Conservation (phyloP, 2,797 vertebrate species). For the Pagetopsis macropterus region DNA sequence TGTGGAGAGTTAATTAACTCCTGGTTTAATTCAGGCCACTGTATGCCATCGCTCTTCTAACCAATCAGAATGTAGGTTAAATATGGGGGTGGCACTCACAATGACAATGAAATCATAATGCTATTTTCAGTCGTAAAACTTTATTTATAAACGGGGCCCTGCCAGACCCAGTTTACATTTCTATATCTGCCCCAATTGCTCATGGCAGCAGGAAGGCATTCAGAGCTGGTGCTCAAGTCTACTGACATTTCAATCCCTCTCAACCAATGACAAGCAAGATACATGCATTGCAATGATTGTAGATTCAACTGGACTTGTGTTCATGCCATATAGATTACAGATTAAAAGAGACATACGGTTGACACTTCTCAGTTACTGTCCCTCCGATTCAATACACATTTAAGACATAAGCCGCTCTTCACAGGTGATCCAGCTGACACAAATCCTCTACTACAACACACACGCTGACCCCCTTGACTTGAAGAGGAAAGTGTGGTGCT, state of each 20-base stretch:
- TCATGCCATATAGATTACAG: background rate
- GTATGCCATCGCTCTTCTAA: conserved; percentile 33
- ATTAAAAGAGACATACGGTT: background rate
- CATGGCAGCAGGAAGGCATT: conserved; percentile 36
- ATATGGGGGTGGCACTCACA: conserved; percentile 66
- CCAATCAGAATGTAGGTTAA: conserved; percentile 83
- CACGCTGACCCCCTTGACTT: conserved; percentile 18
- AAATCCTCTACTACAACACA: conserved; percentile 21
- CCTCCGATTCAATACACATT: conserved; percentile 19
- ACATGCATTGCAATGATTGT: conserved; percentile 1
- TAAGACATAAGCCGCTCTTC: conserved; percentile 15
- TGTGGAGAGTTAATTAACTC: conserved; percentile 72
- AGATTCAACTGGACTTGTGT: background rate
- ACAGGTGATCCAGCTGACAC: conserved; percentile 11
- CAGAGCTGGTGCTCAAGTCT: conserved; percentile 32
- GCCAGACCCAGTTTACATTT: conserved; percentile 69
- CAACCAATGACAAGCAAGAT: conserved; percentile 11
- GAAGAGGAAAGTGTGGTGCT: conserved; percentile 42
- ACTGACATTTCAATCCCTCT: conserved; percentile 39
- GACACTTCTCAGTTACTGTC: background rate
- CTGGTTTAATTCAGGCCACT: conserved; percentile 68
- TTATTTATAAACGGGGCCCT: conserved; percentile 75
- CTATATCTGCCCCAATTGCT: conserved; percentile 66
- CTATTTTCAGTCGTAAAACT: conserved; percentile 81
- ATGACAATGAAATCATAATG: conserved; percentile 73